phyloP scores from a whole-genome alignment of 2,888 invertebrate genomes.

The Pantelozetes paolii region DNA sequence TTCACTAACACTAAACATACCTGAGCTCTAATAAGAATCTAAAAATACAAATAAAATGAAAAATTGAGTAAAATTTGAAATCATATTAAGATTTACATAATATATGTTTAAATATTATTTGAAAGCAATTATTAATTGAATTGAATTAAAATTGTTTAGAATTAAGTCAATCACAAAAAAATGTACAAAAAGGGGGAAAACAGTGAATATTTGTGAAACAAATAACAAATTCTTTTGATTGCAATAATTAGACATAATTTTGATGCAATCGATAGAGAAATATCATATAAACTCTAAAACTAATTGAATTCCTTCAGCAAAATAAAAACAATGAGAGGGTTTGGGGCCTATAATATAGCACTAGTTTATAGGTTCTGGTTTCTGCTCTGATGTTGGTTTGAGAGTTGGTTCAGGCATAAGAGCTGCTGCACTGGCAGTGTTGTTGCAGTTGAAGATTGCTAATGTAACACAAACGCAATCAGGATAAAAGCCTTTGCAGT shows the following conservation, averaged over 20 bases:
- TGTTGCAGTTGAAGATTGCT: conserved; percentile 32
- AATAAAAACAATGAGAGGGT: conserved; percentile 31
- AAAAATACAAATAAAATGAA: too few species aligned
- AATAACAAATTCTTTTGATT: not conserved
- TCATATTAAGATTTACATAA: too few species aligned
- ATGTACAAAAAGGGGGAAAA: not conserved
- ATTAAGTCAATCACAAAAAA: conserved; percentile 8
- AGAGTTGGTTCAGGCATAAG: not conserved
- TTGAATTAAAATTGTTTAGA: not conserved
- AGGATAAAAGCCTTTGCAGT: conserved; percentile 40
- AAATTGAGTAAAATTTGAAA: too few species aligned
- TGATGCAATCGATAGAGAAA: conserved; percentile 11
- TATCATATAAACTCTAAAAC: not conserved
- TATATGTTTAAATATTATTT: not conserved
- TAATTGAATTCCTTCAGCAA: conserved; percentile 30
- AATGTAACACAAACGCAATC: conserved; percentile 41
- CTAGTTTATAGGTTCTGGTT: conserved; percentile 31
- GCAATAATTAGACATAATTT: conserved; percentile 32
- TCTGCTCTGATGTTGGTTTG: not conserved
- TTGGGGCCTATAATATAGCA: not conserved
- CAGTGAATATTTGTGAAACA: conserved; percentile 23
- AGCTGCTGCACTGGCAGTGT: conserved; percentile 7
- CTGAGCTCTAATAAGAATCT: too few species aligned
- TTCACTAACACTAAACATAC: too few species aligned
- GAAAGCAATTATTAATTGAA: too few species aligned